A percentile compares a stretch with the other conserved stretches of the same genome.
Evolutionary conservation across 2,888 invertebrate species (phyloP).

Genomic region (Eilema caniola): DNA sequence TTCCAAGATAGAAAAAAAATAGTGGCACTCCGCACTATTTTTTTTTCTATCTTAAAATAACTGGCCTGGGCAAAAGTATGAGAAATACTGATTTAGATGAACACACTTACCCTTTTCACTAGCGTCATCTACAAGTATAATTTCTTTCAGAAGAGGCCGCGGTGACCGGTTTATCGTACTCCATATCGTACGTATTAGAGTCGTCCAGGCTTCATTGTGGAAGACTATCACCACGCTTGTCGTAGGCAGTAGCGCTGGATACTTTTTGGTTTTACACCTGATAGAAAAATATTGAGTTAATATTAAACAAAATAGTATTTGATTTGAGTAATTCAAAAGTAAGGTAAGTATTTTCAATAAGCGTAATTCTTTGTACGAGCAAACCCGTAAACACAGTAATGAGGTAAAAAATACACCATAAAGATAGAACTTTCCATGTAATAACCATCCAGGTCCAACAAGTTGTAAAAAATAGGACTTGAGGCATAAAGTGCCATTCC

Average conservation of each 20-base stretch:
- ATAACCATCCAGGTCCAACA: too few species aligned
- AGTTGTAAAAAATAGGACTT: too few species aligned
- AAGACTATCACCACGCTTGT: constrained; percentile 99
- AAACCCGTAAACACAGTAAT: too few species aligned
- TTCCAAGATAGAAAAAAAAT: too few species aligned
- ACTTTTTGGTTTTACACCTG: constrained; percentile 93
- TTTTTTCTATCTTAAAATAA: too few species aligned
- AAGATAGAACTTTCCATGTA: too few species aligned
- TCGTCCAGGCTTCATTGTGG: constrained; percentile 99
- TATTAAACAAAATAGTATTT: neutral
- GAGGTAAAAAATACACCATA: too few species aligned
- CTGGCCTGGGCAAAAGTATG: neutral
- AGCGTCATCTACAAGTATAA: constrained; percentile 99
- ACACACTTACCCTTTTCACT: constrained; percentile 93
- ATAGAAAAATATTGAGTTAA: constrained; percentile 25
- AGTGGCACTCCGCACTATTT: too few species aligned
- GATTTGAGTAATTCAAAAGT: too few species aligned
- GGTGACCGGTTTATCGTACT: constrained; percentile 99
- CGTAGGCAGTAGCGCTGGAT: constrained; percentile 93
- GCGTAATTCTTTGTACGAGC: too few species aligned
- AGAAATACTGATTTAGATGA: neutral
- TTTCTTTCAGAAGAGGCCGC: constrained; percentile 94
- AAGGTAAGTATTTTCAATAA: too few species aligned
- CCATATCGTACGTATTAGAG: constrained; percentile 97
- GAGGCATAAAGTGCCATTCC: too few species aligned